Evolutionary conservation across 2,113 vertebrate genomes (phyloP), one percentile per base, ranked within the genome.

Genomic region (Piliocolobus tephrosceles): DNA sequence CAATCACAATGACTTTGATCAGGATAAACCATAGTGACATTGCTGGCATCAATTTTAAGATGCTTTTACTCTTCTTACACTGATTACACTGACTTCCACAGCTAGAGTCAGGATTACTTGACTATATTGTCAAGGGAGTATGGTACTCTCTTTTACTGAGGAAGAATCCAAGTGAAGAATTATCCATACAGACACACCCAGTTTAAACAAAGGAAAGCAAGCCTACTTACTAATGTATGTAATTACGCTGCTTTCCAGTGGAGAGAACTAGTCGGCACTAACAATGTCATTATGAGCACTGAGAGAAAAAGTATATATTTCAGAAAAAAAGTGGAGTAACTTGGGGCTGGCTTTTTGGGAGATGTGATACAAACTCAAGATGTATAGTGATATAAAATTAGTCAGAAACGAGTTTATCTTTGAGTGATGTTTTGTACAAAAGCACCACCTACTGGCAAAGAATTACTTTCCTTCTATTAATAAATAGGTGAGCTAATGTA

Each of bases 371-470:
- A 93, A 2, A 68, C 27, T 91, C 66, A 94, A 72, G 91, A 88
- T 18, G 50, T 0, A 17, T 25, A 96, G 89, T 91, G 64, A 87
- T 64, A 91, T 52, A 68, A 97, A 97, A 92, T 89, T 27, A 81
- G 93, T 79, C 95, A 90, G 88, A 94, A 97, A 97, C 1, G 35
- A 98, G 22, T 84, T 98, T 92, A 95, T 72, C 82, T 97, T 88
- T 93, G 96, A 97, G 92, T 95, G 94, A 98, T 98, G 95, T 83
- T 98, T 98, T 98, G 98, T 98, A 96, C 97, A 97, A 98, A 99
- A 98, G 98, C 98, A 98, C 98, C 98, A 98, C 98, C 98, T 99
- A 98, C 98, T 99, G 98, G 98, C 81, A 98, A 97, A 98, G 94
- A 47, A 73, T 70, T 95, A 84, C 78, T 97, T 98, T 94, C 90